Evolutionary conservation across 2,888 invertebrate species (phyloP).

Genomic region (Formica aserva): DNA sequence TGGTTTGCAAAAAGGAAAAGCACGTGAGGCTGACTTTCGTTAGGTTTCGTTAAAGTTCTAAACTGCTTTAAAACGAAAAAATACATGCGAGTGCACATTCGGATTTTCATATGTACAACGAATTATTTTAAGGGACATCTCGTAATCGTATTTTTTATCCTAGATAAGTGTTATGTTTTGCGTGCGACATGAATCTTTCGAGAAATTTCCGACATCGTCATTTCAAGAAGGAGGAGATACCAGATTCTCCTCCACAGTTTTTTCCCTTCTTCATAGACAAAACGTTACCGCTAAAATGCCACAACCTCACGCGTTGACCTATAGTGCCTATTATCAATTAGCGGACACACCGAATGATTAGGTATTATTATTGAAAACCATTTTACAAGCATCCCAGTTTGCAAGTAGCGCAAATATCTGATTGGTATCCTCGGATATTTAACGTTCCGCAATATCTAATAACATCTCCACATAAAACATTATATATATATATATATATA

Average conservation of each 20-base stretch:
- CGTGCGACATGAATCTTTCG: background rate
- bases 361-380: constrained; percentile 48
- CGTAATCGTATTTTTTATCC: constrained; percentile 9
- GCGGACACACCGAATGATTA: constrained; percentile 63
- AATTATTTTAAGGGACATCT: constrained; percentile 53
- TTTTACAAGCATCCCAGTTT: constrained; percentile 33
- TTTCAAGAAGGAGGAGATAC: background rate
- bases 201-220: background rate
- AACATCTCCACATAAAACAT: background rate
- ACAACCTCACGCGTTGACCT: constrained; percentile 73
- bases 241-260: background rate
- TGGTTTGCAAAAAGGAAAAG: constrained; percentile 7
- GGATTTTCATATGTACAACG: constrained; percentile 56
- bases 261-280: constrained; percentile 43
- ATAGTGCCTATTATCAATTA: constrained; percentile 75
- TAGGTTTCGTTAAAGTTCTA: constrained; percentile 12
- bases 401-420: background rate
- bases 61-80: background rate
- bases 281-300: constrained; percentile 67
- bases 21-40: constrained; percentile 36
- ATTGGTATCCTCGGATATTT: background rate
- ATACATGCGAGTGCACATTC: background rate
- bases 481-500: background rate
- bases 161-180: constrained; percentile 18
- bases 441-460: background rate